phyloP scores from a whole-genome alignment of 1,140 invertebrate genomes.

The Polypedilum vanderplanki region DNA sequence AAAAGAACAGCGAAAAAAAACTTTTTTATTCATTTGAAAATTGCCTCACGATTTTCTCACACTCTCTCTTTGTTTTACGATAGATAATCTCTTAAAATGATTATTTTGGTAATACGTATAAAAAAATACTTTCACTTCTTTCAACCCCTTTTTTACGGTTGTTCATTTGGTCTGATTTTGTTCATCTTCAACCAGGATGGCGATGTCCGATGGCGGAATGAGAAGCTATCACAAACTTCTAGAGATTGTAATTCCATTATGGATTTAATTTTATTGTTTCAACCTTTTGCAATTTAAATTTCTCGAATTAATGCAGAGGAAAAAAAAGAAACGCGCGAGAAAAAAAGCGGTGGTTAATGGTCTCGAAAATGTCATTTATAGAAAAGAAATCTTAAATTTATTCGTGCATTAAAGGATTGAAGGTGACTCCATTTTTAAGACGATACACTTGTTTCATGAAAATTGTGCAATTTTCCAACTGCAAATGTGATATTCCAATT shows the following conservation, averaged over 20 bases:
- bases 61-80: background rate
- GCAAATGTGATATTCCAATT: slow-evolving; percentile 5
- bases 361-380: background rate
- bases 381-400: background rate
- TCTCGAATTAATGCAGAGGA: background rate
- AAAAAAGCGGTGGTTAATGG: slow-evolving; percentile 27
- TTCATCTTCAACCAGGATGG: background rate
- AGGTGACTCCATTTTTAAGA: no score
- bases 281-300: slow-evolving; percentile 15
- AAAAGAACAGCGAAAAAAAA: background rate
- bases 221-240: background rate
- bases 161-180: slow-evolving; percentile 12
- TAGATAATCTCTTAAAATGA: slow-evolving; percentile 25
- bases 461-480: background rate
- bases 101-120: background rate
- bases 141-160: slow-evolving; percentile 21
- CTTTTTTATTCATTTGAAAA: background rate
- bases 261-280: background rate
- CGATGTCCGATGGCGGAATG: background rate
- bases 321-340: background rate
- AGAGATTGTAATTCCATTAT: slow-evolving; percentile 26
- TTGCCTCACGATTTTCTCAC: background rate
- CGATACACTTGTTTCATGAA: no score
- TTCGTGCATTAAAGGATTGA: background rate
- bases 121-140: background rate